Percentiles rank a stretch among this genome's conserved stretches.
phyloP scores from a whole-genome alignment of 1,140 invertebrate genomes.

The Drosophila rhopaloa region DNA sequence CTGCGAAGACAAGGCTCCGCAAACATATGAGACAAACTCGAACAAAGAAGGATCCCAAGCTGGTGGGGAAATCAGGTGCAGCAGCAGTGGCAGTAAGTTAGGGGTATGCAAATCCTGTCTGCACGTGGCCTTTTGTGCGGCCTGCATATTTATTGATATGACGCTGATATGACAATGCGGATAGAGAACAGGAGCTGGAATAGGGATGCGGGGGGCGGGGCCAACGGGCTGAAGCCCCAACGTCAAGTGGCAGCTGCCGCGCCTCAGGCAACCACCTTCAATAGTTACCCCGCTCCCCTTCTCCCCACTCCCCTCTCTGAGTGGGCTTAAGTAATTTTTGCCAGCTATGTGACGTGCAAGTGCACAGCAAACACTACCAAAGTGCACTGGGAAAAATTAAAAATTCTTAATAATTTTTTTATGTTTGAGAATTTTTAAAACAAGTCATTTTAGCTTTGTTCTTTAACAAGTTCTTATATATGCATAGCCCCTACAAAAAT shows the following conservation, averaged over 20 bases:
- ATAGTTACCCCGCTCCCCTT: slow-evolving; percentile 41
- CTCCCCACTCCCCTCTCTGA: neutral
- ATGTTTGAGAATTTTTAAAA: too few species aligned
- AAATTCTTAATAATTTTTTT: too few species aligned
- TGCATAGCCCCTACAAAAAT: too few species aligned
- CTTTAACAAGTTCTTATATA: too few species aligned
- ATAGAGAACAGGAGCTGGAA: slow-evolving; percentile 10
- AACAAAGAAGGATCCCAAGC: slow-evolving; percentile 50
- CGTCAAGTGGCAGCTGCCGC: slow-evolving; percentile 42
- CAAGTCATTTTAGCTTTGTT: too few species aligned
- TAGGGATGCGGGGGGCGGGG: neutral
- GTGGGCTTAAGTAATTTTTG: slow-evolving; percentile 76
- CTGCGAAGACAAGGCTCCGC: slow-evolving; percentile 43
- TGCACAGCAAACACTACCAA: slow-evolving; percentile 68
- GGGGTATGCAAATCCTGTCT: slow-evolving; percentile 64
- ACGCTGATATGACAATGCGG: slow-evolving; percentile 75
- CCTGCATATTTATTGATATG: slow-evolving; percentile 80
- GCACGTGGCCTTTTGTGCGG: slow-evolving; percentile 68
- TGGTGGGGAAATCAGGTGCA: slow-evolving; percentile 26
- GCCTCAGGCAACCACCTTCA: slow-evolving; percentile 42
- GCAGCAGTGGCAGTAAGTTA: neutral
- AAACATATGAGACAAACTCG: slow-evolving; percentile 57
- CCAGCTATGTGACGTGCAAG: slow-evolving; percentile 70
- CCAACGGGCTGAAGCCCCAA: neutral
- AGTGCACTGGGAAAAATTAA: slow-evolving; percentile 5